These are phyloP conservation scores for Folsomia manolachei DNA, from an alignment of 2,888 invertebrate genomes.

Conservation along the genomic window DNA sequence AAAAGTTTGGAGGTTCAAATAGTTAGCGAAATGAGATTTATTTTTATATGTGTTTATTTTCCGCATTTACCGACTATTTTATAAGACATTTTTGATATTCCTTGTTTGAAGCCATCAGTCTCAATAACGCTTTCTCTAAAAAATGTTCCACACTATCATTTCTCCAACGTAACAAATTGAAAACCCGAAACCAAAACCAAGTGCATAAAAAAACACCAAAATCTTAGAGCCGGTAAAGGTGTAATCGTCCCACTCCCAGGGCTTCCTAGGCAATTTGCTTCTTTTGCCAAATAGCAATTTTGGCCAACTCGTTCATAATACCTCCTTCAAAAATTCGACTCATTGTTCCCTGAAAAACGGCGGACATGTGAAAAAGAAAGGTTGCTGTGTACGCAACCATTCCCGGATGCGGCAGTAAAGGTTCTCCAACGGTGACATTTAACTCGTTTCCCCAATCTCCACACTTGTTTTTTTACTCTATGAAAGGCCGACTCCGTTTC, in stretches of 20 bases:
- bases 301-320: background rate
- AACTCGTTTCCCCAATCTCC: background rate
- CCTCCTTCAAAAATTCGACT: background rate
- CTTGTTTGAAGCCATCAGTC: too few species aligned
- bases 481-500: background rate
- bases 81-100: too few species aligned
- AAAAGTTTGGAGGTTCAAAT: too few species aligned
- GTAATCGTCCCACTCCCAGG: background rate
- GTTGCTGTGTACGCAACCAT: background rate
- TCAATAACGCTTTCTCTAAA: too few species aligned
- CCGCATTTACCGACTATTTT: too few species aligned
- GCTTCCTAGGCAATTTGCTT: background rate
- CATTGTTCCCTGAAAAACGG: background rate
- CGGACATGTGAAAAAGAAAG: background rate
- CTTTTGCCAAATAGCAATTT: conserved; percentile 6
- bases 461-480: background rate
- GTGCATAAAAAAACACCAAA: background rate
- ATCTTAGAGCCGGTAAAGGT: background rate
- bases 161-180: too few species aligned
- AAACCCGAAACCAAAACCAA: background rate
- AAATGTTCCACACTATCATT: too few species aligned
- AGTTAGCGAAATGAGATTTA: too few species aligned
- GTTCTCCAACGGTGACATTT: conserved; percentile 3
- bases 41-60: too few species aligned
- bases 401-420: background rate